Evolutionary conservation across 2,113 vertebrate genomes (phyloP), one percentile per base, ranked within the genome.

Genomic region (Strix uralensis): DNA sequence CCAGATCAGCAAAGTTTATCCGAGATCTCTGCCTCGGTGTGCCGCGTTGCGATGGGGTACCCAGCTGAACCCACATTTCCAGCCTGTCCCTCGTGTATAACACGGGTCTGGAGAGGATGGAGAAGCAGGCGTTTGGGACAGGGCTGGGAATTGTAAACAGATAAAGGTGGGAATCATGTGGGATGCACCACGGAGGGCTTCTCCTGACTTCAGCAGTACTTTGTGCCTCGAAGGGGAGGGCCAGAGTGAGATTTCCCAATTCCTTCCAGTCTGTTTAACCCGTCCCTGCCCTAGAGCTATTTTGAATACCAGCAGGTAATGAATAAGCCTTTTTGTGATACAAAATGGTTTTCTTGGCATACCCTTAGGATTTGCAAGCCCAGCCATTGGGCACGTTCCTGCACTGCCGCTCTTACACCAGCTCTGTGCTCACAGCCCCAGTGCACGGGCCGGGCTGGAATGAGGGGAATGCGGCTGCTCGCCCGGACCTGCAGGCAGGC

Each of bases 401-500:
- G 47, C 13, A 11, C 54, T 52, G 57, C 74, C 81, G 85, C 88
- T 95, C 65, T 57, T 77, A 65, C 86, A 71, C 80, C 79, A 81
- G 85, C 91, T 81, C 15, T 5, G 11, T 10, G 72, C n/a, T n/a
- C 9, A 7, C 81, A 79, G 82, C 67, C 46, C 74, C 16, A 1
- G 22, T 18, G 2, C 32, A 15, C 34, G 5, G 61, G 44, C 57
- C 0, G 13, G 75, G 63, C 90, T 95, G 95, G 96, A 96, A 96
- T 96, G 97, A 80, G 1, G 94, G 89, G 97, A 97, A 97, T 97
- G 97, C 16, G 1, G 86, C 94, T 1, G 57, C 95, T 94, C 4
- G 59, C 94, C 92, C 2, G 42, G 91, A 81, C 73, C 87, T 96
- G 95, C 94, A 89, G 54, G 86, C 95, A 89, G 91, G 58, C 80